Evolutionary conservation across 2,888 invertebrate genomes (phyloP).

Genomic region (Athalia rosae): DNA sequence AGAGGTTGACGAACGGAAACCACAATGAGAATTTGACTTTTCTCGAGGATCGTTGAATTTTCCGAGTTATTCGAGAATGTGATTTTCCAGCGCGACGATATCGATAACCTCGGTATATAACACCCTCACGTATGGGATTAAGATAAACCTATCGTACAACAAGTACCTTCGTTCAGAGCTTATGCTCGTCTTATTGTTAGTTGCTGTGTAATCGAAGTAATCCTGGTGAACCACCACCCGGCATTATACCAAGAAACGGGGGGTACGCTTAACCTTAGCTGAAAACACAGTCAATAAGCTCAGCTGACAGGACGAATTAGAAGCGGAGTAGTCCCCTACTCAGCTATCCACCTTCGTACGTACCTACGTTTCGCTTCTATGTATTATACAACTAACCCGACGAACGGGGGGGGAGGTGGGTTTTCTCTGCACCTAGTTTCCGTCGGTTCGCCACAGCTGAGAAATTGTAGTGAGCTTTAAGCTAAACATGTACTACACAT

Average conservation of each 20-base stretch:
- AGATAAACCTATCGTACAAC: conserved; percentile 25
- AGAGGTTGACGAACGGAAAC: too few species aligned
- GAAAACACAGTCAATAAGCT: conserved; percentile 43
- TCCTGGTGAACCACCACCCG: conserved; percentile 39
- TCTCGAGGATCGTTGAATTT: too few species aligned
- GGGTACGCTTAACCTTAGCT: conserved; percentile 36
- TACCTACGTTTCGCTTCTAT: too few species aligned
- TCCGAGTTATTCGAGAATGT: too few species aligned
- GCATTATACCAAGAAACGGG: conserved; percentile 41
- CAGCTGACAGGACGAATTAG: conserved; percentile 42
- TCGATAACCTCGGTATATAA: too few species aligned
- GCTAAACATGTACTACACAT: conserved; percentile 6
- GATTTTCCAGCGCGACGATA: not conserved
- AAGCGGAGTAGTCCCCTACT: conserved; percentile 16
- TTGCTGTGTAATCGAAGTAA: conserved; percentile 38
- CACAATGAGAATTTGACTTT: too few species aligned
- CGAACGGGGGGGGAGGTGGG: too few species aligned
- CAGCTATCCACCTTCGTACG: not conserved
- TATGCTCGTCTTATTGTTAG: conserved; percentile 22
- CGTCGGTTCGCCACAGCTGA: conserved; percentile 13
- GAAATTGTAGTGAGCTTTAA: conserved; percentile 18
- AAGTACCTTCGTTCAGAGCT: not conserved
- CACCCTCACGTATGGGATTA: too few species aligned
- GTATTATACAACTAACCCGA: too few species aligned
- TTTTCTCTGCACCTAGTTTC: too few species aligned